Evolutionary conservation across 2,113 vertebrate species (phyloP).

Genomic region (Micronycteris hirsuta): DNA sequence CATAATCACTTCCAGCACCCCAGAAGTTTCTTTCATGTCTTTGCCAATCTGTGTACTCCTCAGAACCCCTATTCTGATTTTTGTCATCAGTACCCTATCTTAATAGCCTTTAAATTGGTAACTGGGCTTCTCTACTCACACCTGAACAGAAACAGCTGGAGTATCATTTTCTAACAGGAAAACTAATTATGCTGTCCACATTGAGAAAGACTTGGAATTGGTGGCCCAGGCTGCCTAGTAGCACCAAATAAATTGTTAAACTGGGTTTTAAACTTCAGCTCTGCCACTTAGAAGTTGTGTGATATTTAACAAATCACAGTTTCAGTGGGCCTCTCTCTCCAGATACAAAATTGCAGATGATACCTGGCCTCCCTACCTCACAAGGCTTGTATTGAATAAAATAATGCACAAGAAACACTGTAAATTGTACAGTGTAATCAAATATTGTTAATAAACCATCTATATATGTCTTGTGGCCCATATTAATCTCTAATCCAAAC

Average conservation of each 20-base stretch:
- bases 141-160: background rate
- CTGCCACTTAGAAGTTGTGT: background rate
- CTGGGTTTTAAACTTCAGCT: background rate
- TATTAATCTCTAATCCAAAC: background rate
- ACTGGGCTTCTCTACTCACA: background rate
- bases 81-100: background rate
- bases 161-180: background rate
- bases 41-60: background rate
- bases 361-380: background rate
- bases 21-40: background rate
- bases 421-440: slow-evolving; percentile 5
- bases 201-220: slow-evolving; percentile 5
- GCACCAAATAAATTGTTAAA: background rate
- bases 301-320: background rate
- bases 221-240: background rate
- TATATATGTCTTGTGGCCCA: background rate
- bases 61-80: background rate
- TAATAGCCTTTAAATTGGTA: background rate
- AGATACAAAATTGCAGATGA: background rate
- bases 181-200: background rate
- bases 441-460: background rate
- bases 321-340: background rate
- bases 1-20: background rate
- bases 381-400: background rate
- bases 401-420: slow-evolving; percentile 10